phyloP scores from a whole-genome alignment of 2,113 vertebrate genomes.

The Andinoacara biseriatus region DNA sequence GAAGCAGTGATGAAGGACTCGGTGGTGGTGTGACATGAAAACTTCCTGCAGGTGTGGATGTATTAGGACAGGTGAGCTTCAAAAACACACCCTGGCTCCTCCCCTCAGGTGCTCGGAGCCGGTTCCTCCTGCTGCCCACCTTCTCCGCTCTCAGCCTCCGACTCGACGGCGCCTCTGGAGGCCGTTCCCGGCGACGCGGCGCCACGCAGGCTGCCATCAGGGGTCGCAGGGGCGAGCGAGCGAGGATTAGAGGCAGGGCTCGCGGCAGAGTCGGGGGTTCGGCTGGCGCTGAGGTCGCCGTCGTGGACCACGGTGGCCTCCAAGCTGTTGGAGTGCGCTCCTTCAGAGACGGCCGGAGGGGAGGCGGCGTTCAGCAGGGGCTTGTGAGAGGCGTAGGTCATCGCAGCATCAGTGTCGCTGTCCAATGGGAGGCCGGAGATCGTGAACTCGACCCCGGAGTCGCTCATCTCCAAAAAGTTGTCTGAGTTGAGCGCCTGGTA shows the following conservation, averaged over 20 bases:
- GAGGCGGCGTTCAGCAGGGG: constrained; percentile 68
- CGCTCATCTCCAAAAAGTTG: constrained; percentile 77
- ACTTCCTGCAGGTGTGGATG: constrained; percentile 33
- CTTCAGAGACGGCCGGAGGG: constrained; percentile 55
- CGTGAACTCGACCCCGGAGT: constrained; percentile 79
- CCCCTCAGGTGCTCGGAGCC: constrained; percentile 58
- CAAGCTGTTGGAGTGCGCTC: constrained; percentile 14
- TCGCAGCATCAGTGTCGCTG: constrained; percentile 74
- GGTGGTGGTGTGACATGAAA: constrained; percentile 1
- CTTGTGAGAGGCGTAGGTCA: constrained; percentile 73
- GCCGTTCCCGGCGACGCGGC: constrained; percentile 38
- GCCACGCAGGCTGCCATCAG: constrained; percentile 45
- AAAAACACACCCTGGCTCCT: background rate
- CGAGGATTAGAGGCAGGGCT: constrained; percentile 66
- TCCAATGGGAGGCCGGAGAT: constrained; percentile 67
- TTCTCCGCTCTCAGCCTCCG: constrained; percentile 29
- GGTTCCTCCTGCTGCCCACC: constrained; percentile 38
- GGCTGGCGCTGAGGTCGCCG: constrained; percentile 49
- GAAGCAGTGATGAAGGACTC: constrained; percentile 33
- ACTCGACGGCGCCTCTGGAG: constrained; percentile 50
- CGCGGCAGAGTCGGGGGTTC: constrained; percentile 70
- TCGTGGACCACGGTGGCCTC: constrained; percentile 50
- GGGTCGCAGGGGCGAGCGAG: constrained; percentile 32
- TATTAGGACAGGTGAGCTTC: constrained; percentile 12
- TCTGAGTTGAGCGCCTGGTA: constrained; percentile 74